phyloP scores from a whole-genome alignment of 2,797 vertebrate genomes.

The Enteromius thamalakanensis region DNA sequence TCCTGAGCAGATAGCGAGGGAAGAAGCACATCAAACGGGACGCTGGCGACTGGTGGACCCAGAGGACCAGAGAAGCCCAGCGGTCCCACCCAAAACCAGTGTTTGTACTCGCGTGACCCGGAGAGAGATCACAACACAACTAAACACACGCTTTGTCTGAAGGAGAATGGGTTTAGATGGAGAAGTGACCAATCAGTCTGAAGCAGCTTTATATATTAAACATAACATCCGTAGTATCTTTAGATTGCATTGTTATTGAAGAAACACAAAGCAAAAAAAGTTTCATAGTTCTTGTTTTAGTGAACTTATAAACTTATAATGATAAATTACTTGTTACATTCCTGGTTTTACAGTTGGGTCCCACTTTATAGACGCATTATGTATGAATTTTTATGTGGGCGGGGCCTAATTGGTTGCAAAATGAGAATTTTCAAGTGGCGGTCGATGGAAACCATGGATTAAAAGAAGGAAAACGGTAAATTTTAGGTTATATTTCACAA shows the following conservation, averaged over 20 bases:
- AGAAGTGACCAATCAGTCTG: neutral
- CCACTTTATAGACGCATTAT: too few species aligned
- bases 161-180: neutral
- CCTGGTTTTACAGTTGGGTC: neutral
- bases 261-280: neutral
- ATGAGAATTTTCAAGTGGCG: too few species aligned
- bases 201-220: neutral
- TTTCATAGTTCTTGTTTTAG: neutral
- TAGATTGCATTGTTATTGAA: too few species aligned
- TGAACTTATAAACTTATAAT: too few species aligned
- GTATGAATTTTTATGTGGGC: too few species aligned
- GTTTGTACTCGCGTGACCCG: constrained; percentile 73
- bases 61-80: constrained; percentile 65
- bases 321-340: neutral
- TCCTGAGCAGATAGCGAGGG: constrained; percentile 70
- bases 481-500: too few species aligned
- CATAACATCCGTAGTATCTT: too few species aligned
- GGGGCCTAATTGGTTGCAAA: too few species aligned
- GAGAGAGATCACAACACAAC: neutral
- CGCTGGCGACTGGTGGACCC: constrained; percentile 67
- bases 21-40: constrained; percentile 72
- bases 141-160: constrained; percentile 53
- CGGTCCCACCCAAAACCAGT: constrained; percentile 67
- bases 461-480: too few species aligned
- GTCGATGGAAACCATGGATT: too few species aligned